Percentiles rank a stretch among this genome's conserved stretches.
phyloP scores from a whole-genome alignment of 2,888 invertebrate species.

The Pardosa pseudoannulata region DNA sequence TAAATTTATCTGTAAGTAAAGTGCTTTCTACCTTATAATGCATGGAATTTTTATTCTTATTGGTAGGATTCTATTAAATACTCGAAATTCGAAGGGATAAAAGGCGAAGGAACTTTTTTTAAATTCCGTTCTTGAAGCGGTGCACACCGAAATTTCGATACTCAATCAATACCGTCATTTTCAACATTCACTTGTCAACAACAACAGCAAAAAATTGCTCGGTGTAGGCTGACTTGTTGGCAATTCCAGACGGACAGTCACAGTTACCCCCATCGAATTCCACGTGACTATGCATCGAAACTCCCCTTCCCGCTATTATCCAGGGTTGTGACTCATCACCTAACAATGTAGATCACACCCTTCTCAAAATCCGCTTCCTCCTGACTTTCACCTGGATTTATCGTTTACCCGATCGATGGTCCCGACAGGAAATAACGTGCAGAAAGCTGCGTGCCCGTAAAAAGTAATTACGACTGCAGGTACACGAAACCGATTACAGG shows the following conservation, averaged over 20 bases:
- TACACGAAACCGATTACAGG: conserved; percentile 14
- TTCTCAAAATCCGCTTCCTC: conserved; percentile 30
- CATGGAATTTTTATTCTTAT: not conserved
- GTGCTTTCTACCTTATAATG: too few relatives aligned
- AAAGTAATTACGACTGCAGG: conserved; percentile 10
- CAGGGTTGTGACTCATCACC: conserved; percentile 40
- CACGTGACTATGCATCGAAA: conserved; percentile 41
- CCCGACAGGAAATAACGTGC: not conserved
- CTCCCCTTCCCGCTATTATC: conserved; percentile 40
- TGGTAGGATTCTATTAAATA: too few relatives aligned
- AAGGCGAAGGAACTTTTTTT: too few relatives aligned
- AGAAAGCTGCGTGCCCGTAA: conserved; percentile 7
- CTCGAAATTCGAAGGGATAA: too few relatives aligned
- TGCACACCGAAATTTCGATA: not conserved
- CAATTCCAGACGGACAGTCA: conserved; percentile 22
- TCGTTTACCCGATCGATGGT: conserved; percentile 16
- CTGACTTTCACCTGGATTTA: conserved; percentile 36
- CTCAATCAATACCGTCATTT: not conserved
- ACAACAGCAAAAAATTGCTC: too few relatives aligned
- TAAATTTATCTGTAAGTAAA: too few relatives aligned
- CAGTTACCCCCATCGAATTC: conserved; percentile 30
- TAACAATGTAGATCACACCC: conserved; percentile 51
- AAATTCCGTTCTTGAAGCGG: not conserved
- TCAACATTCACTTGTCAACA: conserved; percentile 24
- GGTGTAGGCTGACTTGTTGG: conserved; percentile 22